Evolutionary conservation across 2,888 invertebrate species (phyloP).

Genomic region (Leucophenga montana): DNA sequence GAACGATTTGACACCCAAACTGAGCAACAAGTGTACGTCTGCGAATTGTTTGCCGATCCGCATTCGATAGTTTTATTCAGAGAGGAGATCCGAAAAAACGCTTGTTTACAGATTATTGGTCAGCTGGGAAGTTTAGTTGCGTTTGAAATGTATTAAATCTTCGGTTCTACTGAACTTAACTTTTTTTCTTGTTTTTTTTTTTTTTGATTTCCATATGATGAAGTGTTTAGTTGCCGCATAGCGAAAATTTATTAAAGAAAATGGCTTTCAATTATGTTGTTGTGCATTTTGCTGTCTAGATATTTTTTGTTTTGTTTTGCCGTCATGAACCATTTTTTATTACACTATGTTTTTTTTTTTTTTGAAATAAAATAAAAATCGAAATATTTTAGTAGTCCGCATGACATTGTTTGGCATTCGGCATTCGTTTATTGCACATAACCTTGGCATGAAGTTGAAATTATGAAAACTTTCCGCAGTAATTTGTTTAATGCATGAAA

Average conservation of each 20-base stretch:
- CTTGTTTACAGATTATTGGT: no score
- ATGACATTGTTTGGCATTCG: constrained; percentile 55
- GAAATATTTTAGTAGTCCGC: constrained; percentile 43
- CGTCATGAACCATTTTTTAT: constrained; percentile 51
- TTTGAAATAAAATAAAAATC: constrained; percentile 36
- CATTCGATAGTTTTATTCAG: no score
- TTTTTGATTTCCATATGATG: constrained; percentile 1
- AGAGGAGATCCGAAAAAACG: no score
- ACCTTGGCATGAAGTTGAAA: constrained; percentile 48
- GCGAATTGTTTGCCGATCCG: no score
- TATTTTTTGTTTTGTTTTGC: constrained; percentile 28
- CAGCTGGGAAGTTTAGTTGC: no score
- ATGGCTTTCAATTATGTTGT: constrained; percentile 44
- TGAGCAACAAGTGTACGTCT: no score
- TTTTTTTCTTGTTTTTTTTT: constrained; percentile 7
- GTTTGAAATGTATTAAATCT: no score
- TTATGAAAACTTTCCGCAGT: constrained; percentile 42
- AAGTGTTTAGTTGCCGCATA: constrained; percentile 14
- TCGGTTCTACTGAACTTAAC: not conserved
- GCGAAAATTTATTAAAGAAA: constrained; percentile 52
- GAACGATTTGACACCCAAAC: no score
- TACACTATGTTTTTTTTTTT: constrained; percentile 45
- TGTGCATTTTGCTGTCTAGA: constrained; percentile 45
- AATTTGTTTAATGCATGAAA: constrained; percentile 17
- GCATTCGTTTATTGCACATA: no score